A percentile compares a stretch with the other conserved stretches of the same genome.
Conservation (phyloP, 64 coral and sea anemone species). For the Montipora sp. region DNA sequence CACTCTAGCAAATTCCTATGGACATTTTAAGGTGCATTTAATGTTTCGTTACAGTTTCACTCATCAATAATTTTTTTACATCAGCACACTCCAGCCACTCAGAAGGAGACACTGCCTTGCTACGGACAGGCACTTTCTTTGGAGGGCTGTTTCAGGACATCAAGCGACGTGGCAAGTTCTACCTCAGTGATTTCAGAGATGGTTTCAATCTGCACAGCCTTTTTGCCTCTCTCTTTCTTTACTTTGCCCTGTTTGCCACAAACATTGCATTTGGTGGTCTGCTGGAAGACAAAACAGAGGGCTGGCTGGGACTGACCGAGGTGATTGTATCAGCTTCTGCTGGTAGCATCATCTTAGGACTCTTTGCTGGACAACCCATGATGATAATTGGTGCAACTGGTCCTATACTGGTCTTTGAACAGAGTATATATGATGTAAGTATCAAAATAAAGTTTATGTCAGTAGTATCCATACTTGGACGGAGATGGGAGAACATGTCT, state of each 20-base stretch:
- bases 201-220: slow-evolving; percentile 79
- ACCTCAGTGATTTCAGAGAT: slow-evolving; percentile 84
- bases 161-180: slow-evolving; percentile 74
- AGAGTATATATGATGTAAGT: slow-evolving; percentile 85
- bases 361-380: slow-evolving; percentile 83
- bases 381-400: slow-evolving; percentile 89
- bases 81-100: slow-evolving; percentile 11
- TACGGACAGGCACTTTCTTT: slow-evolving; percentile 66
- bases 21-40: too few relatives aligned
- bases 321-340: slow-evolving; percentile 70
- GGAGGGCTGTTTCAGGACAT: slow-evolving; percentile 83
- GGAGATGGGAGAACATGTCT: not conserved
- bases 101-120: slow-evolving; percentile 76
- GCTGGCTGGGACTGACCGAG: slow-evolving; percentile 71
- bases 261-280: slow-evolving; percentile 86
- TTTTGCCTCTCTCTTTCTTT: slow-evolving; percentile 74
- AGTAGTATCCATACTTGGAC: not conserved
- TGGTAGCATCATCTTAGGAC: slow-evolving; percentile 75
- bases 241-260: slow-evolving; percentile 86
- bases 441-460: not conserved
- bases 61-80: not conserved
- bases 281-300: slow-evolving; percentile 67
- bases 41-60: too few relatives aligned
- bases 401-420: slow-evolving; percentile 88
- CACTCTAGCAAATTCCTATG: not conserved